Conservation (phyloP, 2,888 invertebrate species). For the Pedicia rivosa region DNA sequence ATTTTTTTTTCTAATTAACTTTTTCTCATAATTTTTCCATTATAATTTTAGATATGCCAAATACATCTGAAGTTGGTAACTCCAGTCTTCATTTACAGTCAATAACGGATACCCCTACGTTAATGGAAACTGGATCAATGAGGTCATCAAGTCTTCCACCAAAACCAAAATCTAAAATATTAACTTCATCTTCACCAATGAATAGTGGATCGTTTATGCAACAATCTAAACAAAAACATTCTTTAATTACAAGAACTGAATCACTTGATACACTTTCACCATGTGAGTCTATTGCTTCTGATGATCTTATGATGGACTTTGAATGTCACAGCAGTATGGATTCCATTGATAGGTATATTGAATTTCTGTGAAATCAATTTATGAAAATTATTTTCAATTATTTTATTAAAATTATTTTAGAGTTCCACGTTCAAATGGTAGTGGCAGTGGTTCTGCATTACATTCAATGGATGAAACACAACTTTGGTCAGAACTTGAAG, state of each 20-base stretch:
- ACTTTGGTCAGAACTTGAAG: constrained; percentile 32
- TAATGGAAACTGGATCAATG: neutral
- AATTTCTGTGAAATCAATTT: neutral
- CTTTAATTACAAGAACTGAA: constrained; percentile 41
- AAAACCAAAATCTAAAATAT: constrained; percentile 22
- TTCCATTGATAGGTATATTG: constrained; percentile 25
- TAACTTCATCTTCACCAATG: constrained; percentile 15
- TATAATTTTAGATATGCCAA: too few species aligned
- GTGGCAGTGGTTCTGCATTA: constrained; percentile 32
- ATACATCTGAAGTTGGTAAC: neutral
- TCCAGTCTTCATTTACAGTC: neutral
- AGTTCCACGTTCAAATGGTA: constrained; percentile 20
- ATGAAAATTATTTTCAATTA: neutral
- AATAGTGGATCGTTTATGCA: constrained; percentile 23
- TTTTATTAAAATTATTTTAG: constrained; percentile 13
- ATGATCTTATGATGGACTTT: constrained; percentile 78
- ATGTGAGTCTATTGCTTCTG: constrained; percentile 68
- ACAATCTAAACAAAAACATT: constrained; percentile 23
- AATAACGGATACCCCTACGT: constrained; percentile 5
- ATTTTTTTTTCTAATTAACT: too few species aligned
- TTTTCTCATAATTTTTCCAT: too few species aligned
- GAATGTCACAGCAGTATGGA: constrained; percentile 37
- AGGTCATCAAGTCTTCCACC: constrained; percentile 7
- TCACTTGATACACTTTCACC: constrained; percentile 72
- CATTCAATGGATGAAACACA: constrained; percentile 38